A percentile compares a stretch with the other conserved stretches of the same genome.
Evolutionary conservation across 2,797 vertebrate species (phyloP).

Genomic region (Labroides dimidiatus): DNA sequence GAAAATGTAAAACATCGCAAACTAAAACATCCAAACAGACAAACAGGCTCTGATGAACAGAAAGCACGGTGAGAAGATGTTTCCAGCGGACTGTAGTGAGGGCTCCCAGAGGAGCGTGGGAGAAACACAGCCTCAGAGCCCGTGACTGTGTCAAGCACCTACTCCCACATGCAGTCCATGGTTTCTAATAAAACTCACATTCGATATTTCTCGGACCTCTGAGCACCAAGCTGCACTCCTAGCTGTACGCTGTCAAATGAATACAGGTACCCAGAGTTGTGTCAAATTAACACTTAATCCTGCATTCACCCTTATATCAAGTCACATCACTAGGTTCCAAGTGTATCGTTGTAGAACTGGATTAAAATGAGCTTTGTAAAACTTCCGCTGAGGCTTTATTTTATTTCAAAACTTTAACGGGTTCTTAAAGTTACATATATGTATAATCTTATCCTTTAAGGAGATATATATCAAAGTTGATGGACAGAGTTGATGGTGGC

Average conservation of each 20-base stretch:
- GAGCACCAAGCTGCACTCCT: constrained; percentile 30
- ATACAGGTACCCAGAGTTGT: not conserved
- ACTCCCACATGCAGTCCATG: constrained; percentile 68
- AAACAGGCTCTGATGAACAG: constrained; percentile 31
- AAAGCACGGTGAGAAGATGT: constrained; percentile 56
- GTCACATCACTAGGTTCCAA: not conserved
- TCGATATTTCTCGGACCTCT: constrained; percentile 51
- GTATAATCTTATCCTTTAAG: too few species aligned
- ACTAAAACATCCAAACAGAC: constrained; percentile 25
- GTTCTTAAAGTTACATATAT: too few species aligned
- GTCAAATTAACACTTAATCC: not conserved
- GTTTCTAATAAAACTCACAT: constrained; percentile 60
- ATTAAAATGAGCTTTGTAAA: constrained; percentile 40
- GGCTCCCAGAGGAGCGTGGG: constrained; percentile 72
- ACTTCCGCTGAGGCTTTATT: constrained; percentile 18
- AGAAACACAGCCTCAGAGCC: constrained; percentile 68
- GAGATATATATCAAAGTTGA: not conserved
- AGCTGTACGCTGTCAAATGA: not conserved
- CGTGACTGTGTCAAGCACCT: constrained; percentile 70
- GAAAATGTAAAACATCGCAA: constrained; percentile 8
- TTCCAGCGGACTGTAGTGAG: constrained; percentile 53
- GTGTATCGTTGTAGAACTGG: not conserved
- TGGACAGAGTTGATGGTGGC: not conserved
- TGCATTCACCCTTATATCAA: not conserved
- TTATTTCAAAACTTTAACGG: not conserved